phyloP scores from a whole-genome alignment of 2,888 invertebrate species.

The Esperia sulphurella region DNA sequence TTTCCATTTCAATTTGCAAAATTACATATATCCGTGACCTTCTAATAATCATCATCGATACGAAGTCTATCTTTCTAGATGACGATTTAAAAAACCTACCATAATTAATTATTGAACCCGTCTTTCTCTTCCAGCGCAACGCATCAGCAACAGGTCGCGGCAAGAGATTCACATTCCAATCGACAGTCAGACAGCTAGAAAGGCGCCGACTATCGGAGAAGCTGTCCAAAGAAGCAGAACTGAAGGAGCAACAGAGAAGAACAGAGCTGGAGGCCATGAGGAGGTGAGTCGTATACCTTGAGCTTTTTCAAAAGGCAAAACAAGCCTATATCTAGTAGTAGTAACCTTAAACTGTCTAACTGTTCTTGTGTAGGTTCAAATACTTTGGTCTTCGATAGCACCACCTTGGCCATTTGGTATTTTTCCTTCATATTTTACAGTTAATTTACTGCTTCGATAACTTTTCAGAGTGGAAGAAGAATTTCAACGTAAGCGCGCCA shows the following conservation, averaged over 20 bases:
- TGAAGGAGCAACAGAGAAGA: conserved; percentile 86
- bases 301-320: background rate
- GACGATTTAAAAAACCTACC: too few species aligned
- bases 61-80: too few species aligned
- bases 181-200: conserved; percentile 90
- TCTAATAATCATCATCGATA: too few species aligned
- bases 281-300: conserved; percentile 43
- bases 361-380: too few species aligned
- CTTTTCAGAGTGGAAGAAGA: conserved; percentile 87
- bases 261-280: conserved; percentile 91
- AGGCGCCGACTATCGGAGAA: conserved; percentile 86
- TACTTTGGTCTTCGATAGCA: too few species aligned
- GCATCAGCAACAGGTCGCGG: conserved; percentile 44
- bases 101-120: too few species aligned
- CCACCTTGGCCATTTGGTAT: too few species aligned
- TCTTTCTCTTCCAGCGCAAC: conserved; percentile 43
- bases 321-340: background rate
- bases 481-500: conserved; percentile 89
- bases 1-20: too few species aligned
- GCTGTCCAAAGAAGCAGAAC: conserved; percentile 86
- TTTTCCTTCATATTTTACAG: background rate
- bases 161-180: conserved; percentile 90
- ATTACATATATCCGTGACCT: too few species aligned
- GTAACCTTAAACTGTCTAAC: too few species aligned
- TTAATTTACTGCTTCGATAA: too few species aligned